phyloP scores from a whole-genome alignment of 2,797 vertebrate genomes.

The Tauraco hartlaubi region DNA sequence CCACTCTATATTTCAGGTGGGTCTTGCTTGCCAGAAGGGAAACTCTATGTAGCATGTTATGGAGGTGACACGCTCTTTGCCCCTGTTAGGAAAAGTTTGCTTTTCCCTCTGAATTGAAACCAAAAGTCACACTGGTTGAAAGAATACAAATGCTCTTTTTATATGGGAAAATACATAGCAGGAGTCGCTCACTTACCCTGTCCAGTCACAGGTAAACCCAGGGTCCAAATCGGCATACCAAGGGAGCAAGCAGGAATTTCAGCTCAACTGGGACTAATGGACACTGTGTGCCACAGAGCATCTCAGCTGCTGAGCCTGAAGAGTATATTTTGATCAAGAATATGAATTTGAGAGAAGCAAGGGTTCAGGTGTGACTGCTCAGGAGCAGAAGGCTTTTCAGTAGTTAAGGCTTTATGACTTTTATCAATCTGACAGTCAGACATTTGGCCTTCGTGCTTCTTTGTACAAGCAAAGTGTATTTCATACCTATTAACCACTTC shows the following conservation, averaged over 20 bases:
- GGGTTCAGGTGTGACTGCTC: not conserved
- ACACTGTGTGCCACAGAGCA: not conserved
- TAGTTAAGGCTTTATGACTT: not conserved
- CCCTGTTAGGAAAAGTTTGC: constrained; percentile 28
- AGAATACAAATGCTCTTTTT: constrained; percentile 36
- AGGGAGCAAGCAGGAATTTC: not conserved
- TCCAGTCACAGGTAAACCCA: not conserved
- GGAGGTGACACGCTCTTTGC: constrained; percentile 48
- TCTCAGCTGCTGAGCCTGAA: not conserved
- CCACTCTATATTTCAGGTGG: constrained; percentile 42
- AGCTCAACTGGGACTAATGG: not conserved
- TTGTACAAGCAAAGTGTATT: not conserved
- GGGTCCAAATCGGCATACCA: not conserved
- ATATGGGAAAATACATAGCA: not conserved
- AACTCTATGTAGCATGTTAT: constrained; percentile 50
- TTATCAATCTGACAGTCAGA: not conserved
- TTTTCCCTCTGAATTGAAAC: constrained; percentile 37
- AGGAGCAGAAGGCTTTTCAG: not conserved
- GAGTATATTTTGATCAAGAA: not conserved
- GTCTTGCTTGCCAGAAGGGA: constrained; percentile 32
- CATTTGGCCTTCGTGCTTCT: not conserved
- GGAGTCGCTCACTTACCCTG: not conserved
- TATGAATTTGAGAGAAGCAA: not conserved
- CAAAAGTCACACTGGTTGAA: constrained; percentile 24
- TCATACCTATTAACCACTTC: not conserved